Conservation (phyloP, 2,113 vertebrate species). For the Hippocampus guttulatus region DNA sequence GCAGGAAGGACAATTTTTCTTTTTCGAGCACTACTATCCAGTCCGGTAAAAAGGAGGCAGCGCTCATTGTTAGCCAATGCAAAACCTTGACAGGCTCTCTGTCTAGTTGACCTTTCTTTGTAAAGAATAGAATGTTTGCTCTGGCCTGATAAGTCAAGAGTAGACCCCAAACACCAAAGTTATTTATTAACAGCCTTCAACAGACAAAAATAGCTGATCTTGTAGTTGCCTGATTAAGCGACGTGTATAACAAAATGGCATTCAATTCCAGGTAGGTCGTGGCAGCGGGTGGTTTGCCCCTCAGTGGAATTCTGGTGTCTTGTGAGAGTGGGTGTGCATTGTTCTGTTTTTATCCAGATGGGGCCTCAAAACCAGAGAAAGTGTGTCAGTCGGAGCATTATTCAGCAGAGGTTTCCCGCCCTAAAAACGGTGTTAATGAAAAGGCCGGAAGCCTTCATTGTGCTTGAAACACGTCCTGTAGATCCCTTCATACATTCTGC, state of each 20-base stretch:
- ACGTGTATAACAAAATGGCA: slow-evolving; percentile 50
- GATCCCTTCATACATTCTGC: slow-evolving; percentile 41
- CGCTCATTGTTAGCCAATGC: slow-evolving; percentile 49
- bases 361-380: slow-evolving; percentile 51
- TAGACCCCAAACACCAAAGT: slow-evolving; percentile 27
- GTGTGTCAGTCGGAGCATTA: slow-evolving; percentile 63
- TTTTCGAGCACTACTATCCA: slow-evolving; percentile 31
- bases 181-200: slow-evolving; percentile 36
- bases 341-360: slow-evolving; percentile 39
- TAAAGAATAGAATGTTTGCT: slow-evolving; percentile 47
- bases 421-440: slow-evolving; percentile 74
- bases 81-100: slow-evolving; percentile 38
- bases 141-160: slow-evolving; percentile 27
- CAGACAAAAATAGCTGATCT: slow-evolving; percentile 23
- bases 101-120: slow-evolving; percentile 46
- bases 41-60: slow-evolving; percentile 41
- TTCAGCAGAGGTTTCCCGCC: slow-evolving; percentile 68
- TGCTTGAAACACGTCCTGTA: slow-evolving; percentile 56
- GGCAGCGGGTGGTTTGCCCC: slow-evolving; percentile 39
- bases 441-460: slow-evolving; percentile 74
- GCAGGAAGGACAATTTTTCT: slow-evolving; percentile 39
- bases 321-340: slow-evolving; percentile 59
- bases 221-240: slow-evolving; percentile 37
- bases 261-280: slow-evolving; percentile 53
- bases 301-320: slow-evolving; percentile 55